These are phyloP conservation scores for Caracal caracal DNA, from an alignment of 2,113 vertebrate genomes.

Conservation along the genomic window DNA sequence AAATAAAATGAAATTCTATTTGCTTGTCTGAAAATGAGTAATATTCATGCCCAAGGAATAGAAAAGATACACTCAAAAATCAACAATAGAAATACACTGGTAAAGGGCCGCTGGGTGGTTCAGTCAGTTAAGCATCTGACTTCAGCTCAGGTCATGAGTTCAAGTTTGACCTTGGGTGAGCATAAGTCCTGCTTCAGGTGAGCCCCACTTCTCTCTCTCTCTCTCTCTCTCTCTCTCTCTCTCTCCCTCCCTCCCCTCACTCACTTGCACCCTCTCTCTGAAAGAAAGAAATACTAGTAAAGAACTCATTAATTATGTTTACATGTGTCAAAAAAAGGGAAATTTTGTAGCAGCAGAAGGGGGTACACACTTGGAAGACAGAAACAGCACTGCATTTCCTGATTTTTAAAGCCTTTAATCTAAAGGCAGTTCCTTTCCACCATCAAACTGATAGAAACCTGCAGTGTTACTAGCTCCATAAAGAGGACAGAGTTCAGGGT, in stretches of 20 bases:
- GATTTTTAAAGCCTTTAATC: background rate
- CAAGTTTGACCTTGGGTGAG: too few species aligned
- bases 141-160: too few species aligned
- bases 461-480: background rate
- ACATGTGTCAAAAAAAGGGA: background rate
- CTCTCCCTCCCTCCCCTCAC: too few species aligned
- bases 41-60: background rate
- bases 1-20: slow-evolving; percentile 9
- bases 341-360: background rate
- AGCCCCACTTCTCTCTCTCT: too few species aligned
- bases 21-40: background rate
- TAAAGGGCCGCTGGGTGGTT: background rate
- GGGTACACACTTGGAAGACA: background rate
- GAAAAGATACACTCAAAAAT: background rate
- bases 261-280: too few species aligned
- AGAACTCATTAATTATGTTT: background rate
- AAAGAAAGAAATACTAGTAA: background rate
- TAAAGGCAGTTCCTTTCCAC: background rate
- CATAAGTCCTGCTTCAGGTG: too few species aligned
- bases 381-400: background rate
- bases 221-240: too few species aligned
- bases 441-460: background rate
- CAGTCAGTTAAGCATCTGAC: too few species aligned
- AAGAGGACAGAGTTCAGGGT: background rate
- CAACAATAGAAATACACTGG: background rate